Evolutionary conservation across 2,797 vertebrate species (phyloP).

Genomic region (Delichon dasypus): DNA sequence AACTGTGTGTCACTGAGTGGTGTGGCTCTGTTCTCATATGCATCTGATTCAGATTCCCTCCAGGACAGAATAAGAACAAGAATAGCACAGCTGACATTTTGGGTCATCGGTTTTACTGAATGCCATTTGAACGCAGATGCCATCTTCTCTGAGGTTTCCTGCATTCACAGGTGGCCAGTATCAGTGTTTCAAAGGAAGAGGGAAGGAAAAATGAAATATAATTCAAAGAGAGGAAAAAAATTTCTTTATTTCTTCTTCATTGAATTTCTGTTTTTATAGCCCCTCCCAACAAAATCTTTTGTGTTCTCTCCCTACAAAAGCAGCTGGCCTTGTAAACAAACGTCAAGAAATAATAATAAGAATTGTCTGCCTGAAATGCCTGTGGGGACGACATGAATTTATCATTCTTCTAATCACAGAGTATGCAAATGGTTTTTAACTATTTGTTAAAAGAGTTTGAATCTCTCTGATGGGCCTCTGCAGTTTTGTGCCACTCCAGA

Average conservation of each 20-base stretch:
- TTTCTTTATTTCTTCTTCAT: neutral
- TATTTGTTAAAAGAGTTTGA: neutral
- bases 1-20: neutral
- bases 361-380: neutral
- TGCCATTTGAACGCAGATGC: neutral
- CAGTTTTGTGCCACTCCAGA: neutral
- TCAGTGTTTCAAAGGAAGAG: neutral
- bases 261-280: neutral
- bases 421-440: neutral
- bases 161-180: neutral
- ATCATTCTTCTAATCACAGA: neutral
- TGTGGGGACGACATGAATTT: neutral
- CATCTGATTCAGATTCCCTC: neutral
- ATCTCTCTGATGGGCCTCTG: neutral
- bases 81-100: neutral
- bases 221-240: neutral
- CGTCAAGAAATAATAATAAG: neutral
- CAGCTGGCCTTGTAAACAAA: neutral
- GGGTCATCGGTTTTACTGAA: neutral
- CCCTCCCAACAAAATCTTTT: neutral
- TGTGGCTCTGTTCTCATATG: neutral
- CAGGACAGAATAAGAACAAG: neutral
- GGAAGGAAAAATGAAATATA: neutral
- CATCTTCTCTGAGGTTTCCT: neutral
- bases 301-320: neutral